These are phyloP conservation scores for Caenorhabditis sinica DNA, from an alignment of 2,888 invertebrate species.

Conservation along the genomic window DNA sequence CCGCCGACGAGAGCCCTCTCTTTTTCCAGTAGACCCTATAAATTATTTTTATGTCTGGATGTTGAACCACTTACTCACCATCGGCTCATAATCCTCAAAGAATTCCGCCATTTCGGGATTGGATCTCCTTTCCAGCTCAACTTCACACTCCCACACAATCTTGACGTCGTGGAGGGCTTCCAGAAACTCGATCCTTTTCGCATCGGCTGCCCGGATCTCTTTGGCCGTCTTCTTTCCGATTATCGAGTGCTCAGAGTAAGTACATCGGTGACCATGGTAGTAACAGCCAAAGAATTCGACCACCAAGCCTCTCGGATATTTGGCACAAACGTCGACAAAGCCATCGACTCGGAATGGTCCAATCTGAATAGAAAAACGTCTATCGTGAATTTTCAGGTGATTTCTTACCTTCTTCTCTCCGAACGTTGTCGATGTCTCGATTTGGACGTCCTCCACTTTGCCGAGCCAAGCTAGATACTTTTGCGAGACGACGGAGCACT, in stretches of 20 bases:
- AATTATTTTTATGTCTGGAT: neutral
- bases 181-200: neutral
- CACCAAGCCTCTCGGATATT: neutral
- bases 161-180: slow-evolving; percentile 33
- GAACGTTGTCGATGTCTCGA: slow-evolving; percentile 1
- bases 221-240: slow-evolving; percentile 17
- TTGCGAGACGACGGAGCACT: slow-evolving; percentile 3
- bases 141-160: slow-evolving; percentile 55
- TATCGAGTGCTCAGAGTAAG: slow-evolving; percentile 34
- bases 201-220: neutral
- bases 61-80: slow-evolving; percentile 1
- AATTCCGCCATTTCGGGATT: slow-evolving; percentile 22
- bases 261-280: slow-evolving; percentile 58
- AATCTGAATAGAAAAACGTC: neutral
- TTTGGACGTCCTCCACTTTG: neutral
- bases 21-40: slow-evolving; percentile 39
- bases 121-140: slow-evolving; percentile 3
- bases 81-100: slow-evolving; percentile 10
- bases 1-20: slow-evolving; percentile 28
- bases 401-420: slow-evolving; percentile 1
- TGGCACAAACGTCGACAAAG: neutral
- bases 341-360: neutral
- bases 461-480: slow-evolving; percentile 15
- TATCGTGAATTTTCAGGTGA: neutral
- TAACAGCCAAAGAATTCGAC: slow-evolving; percentile 54